phyloP scores from a whole-genome alignment of 2,113 vertebrate genomes.

The Hyperopisus bebe region DNA sequence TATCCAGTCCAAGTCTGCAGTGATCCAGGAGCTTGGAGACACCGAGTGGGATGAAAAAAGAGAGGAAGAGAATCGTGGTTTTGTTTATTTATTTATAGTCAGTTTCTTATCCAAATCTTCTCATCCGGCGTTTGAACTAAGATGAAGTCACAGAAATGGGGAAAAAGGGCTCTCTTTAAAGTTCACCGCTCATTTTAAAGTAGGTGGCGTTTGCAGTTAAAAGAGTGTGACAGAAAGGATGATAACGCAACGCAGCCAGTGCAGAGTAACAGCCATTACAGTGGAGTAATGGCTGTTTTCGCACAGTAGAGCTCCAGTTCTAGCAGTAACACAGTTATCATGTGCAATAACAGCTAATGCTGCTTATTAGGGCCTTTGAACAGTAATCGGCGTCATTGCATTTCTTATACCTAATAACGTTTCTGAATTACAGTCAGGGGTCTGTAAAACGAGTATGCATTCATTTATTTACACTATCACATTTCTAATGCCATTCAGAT shows the following conservation, averaged over 20 bases:
- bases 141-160: background rate
- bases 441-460: background rate
- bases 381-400: background rate
- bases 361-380: background rate
- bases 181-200: background rate
- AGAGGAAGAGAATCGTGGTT: background rate
- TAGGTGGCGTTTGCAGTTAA: background rate
- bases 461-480: background rate
- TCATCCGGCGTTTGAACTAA: background rate
- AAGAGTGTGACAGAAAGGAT: background rate
- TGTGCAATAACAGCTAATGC: background rate
- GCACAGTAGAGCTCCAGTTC: background rate
- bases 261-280: background rate
- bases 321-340: background rate
- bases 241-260: background rate
- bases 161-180: background rate
- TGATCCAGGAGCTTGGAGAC: background rate
- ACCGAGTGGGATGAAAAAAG: slow-evolving; percentile 4
- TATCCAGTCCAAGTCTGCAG: background rate
- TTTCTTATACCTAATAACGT: background rate
- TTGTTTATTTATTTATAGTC: slow-evolving; percentile 21
- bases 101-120: slow-evolving; percentile 5
- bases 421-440: background rate
- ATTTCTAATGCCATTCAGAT: background rate
- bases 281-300: background rate